A percentile compares a stretch with the other conserved stretches of the same genome.
phyloP scores from a whole-genome alignment of 2,797 vertebrate genomes.

The Cynopterus sphinx region DNA sequence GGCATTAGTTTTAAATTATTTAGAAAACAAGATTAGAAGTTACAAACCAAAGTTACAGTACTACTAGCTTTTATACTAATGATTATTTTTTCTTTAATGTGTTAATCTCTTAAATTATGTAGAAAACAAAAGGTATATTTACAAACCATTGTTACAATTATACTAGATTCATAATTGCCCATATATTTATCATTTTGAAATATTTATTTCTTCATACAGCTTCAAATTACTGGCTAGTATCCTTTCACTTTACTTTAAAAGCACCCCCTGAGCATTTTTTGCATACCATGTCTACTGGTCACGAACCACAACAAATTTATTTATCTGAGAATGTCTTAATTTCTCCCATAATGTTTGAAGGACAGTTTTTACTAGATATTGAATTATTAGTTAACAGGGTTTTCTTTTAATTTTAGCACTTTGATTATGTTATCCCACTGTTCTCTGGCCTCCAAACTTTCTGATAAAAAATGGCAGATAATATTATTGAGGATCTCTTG shows the following conservation, averaged over 20 bases:
- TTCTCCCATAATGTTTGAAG: neutral
- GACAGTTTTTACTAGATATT: neutral
- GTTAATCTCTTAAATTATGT: neutral
- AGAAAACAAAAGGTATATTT: neutral
- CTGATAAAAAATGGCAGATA: neutral
- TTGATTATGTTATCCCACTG: neutral
- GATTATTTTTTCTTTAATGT: neutral
- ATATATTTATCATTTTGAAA: neutral
- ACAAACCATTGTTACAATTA: neutral
- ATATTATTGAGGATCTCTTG: neutral
- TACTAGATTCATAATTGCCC: neutral
- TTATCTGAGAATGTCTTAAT: neutral
- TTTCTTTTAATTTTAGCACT: neutral
- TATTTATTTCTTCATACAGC: neutral
- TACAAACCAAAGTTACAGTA: neutral
- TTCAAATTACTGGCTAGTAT: neutral
- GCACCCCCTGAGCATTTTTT: neutral
- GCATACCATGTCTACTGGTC: neutral
- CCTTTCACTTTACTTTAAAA: neutral
- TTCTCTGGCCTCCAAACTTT: neutral
- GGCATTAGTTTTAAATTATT: neutral
- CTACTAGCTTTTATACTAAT: neutral
- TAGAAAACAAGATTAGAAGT: neutral
- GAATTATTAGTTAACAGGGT: neutral
- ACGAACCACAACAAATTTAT: neutral